phyloP scores from a whole-genome alignment of 1,140 invertebrate genomes.

The Octopus sinensis region DNA sequence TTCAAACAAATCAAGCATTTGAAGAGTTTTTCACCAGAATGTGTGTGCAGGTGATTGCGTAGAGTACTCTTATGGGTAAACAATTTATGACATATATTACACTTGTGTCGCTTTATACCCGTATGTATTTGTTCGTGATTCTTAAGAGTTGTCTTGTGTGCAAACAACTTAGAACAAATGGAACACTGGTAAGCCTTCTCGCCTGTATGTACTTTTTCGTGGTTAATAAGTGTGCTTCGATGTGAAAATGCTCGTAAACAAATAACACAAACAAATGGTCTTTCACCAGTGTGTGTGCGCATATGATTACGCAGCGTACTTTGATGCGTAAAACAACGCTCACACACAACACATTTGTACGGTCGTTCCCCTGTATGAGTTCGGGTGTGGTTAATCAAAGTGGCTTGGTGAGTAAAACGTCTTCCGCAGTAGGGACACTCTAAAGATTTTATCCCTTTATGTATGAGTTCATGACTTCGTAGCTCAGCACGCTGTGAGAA shows the following conservation, averaged over 20 bases:
- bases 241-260: slow-evolving; percentile 97
- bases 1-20: slow-evolving; percentile 90
- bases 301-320: slow-evolving; percentile 14
- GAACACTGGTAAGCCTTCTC: slow-evolving; percentile 81
- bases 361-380: slow-evolving; percentile 40
- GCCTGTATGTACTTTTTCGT: slow-evolving; percentile 31
- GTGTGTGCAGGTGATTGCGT: slow-evolving; percentile 84
- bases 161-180: slow-evolving; percentile 69
- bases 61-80: slow-evolving; percentile 67
- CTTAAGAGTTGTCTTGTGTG: slow-evolving; percentile 29
- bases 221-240: slow-evolving; percentile 36
- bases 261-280: slow-evolving; percentile 74
- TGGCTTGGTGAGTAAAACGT: slow-evolving; percentile 79
- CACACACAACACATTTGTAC: slow-evolving; percentile 79
- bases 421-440: slow-evolving; percentile 21
- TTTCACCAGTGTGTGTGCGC: slow-evolving; percentile 35
- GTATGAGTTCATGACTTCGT: slow-evolving; percentile 1
- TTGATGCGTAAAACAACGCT: slow-evolving; percentile 90
- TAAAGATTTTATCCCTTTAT: slow-evolving; percentile 12
- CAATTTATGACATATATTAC: slow-evolving; percentile 76
- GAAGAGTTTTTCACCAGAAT: slow-evolving; percentile 87
- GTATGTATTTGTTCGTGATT: slow-evolving; percentile 37
- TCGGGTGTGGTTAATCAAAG: slow-evolving; percentile 22
- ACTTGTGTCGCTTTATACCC: slow-evolving; percentile 26
- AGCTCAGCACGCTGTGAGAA: slow-evolving; percentile 75